Evolutionary conservation across 2,113 vertebrate species (phyloP).

Genomic region (Passer domesticus): DNA sequence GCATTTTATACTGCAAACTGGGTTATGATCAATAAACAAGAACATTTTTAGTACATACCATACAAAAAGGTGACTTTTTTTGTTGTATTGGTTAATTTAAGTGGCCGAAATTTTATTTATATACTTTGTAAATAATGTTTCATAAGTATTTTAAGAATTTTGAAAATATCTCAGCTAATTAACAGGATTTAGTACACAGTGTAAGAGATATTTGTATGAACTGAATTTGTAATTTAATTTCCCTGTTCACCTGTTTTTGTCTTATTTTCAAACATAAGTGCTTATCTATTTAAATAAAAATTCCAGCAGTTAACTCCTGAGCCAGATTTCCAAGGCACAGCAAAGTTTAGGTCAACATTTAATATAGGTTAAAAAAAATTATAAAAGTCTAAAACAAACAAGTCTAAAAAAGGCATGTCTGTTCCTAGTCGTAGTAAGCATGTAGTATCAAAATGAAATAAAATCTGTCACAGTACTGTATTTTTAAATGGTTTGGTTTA

Average conservation of each 20-base stretch:
- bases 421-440: slow-evolving; percentile 51
- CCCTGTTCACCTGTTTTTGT: slow-evolving; percentile 35
- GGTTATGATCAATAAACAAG: slow-evolving; percentile 77
- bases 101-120: slow-evolving; percentile 73
- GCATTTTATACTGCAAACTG: slow-evolving; percentile 76
- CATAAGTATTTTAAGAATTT: slow-evolving; percentile 65
- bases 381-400: neutral
- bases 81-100: slow-evolving; percentile 61
- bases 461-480: slow-evolving; percentile 48
- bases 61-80: slow-evolving; percentile 63
- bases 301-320: slow-evolving; percentile 3
- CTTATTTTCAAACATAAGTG: slow-evolving; percentile 41
- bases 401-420: neutral
- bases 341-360: slow-evolving; percentile 33
- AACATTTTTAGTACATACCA: slow-evolving; percentile 67
- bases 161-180: slow-evolving; percentile 53
- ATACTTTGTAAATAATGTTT: slow-evolving; percentile 77
- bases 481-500: slow-evolving; percentile 59
- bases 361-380: neutral
- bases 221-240: slow-evolving; percentile 46
- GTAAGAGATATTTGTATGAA: slow-evolving; percentile 40
- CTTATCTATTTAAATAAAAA: slow-evolving; percentile 71
- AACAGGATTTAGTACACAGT: slow-evolving; percentile 37
- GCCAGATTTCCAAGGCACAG: slow-evolving; percentile 30
- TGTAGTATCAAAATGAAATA: slow-evolving; percentile 62